Evolutionary conservation across 2,888 invertebrate genomes (phyloP), one percentile per base, ranked within the genome.

Genomic region (Ophraella communa): DNA sequence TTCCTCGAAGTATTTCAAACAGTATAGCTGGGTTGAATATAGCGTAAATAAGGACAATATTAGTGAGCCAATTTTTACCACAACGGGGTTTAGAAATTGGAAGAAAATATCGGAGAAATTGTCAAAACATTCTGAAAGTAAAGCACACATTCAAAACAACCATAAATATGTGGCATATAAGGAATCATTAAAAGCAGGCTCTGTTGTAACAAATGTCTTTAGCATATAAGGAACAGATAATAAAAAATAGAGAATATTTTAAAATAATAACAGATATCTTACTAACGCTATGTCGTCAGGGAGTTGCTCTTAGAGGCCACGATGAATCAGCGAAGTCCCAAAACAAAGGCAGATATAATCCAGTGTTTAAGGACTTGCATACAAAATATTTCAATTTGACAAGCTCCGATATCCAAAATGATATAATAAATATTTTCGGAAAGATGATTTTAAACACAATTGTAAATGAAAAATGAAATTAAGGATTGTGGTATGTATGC

Each of bases 1-100:
- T 27, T 8, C 4, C 4, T 27, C 7, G 7, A 27, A 27, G 4
- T 8, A 49, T 35, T 59, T 51, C 49, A 45, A 21, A 17, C 21
- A 59, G 35, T 49, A 59, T 59, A 49, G n/a, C 24, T 59, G 51
- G 59, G n/a, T 59, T 14, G 59, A 59, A 39, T 59, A 59, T 51
- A 51, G 59, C 23, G 39, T 39, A n/a, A 24, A 21, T 39, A 23
- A 51, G 18, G 59, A 49, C 24, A 59, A 59, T 8, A 39, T 59
- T 30, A 51, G 49, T 33, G 49, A 58, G 21, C 49, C 51, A 51
- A 59, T 23, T 20, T 59, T 59, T 59, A 39, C 23, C 39, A 49
- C 39, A 49, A 59, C 23, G 3, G 59, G 59, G 17, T 59, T 35
- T 33, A 23, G 10, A 14, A 62, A 56, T 18, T 56, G 56, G 49